A percentile compares a stretch with the other conserved stretches of the same genome.
Evolutionary conservation across 1,140 invertebrate genomes (phyloP).

Genomic region (Brachionus plicatilis): DNA sequence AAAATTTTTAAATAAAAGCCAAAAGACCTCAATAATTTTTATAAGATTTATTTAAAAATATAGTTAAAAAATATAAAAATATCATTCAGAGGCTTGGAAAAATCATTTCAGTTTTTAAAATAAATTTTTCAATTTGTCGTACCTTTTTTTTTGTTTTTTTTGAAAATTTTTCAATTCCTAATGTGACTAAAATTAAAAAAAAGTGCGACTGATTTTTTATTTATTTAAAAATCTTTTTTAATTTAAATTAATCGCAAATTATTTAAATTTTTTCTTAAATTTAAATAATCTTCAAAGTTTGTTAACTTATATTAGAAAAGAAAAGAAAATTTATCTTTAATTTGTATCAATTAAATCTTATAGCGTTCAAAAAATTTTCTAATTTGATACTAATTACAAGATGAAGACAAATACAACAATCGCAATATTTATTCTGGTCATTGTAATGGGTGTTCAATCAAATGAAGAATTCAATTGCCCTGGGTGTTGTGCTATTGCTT

Average conservation of each 20-base stretch:
- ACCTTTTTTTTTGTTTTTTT: no score
- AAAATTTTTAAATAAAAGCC: no score
- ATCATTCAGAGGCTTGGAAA: no score
- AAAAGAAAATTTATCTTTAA: neutral
- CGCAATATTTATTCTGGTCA: neutral
- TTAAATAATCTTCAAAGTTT: neutral
- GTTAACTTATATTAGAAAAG: neutral
- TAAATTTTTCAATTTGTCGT: no score
- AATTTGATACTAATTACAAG: neutral
- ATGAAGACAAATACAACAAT: neutral
- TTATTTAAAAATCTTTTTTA: neutral
- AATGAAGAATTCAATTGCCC: neutral
- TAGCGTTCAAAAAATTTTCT: neutral
- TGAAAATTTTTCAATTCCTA: no score
- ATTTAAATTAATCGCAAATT: no score
- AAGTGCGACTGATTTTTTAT: neutral
- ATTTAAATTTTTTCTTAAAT: neutral
- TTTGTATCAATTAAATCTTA: neutral
- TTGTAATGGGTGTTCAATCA: neutral
- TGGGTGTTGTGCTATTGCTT: neutral
- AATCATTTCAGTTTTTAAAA: no score
- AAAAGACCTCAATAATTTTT: no score
- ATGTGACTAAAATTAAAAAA: no score
- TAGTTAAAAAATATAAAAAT: no score
- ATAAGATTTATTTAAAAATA: no score